Evolutionary conservation across 1,140 invertebrate species (phyloP).

Genomic region (Ceratina calcarata): DNA sequence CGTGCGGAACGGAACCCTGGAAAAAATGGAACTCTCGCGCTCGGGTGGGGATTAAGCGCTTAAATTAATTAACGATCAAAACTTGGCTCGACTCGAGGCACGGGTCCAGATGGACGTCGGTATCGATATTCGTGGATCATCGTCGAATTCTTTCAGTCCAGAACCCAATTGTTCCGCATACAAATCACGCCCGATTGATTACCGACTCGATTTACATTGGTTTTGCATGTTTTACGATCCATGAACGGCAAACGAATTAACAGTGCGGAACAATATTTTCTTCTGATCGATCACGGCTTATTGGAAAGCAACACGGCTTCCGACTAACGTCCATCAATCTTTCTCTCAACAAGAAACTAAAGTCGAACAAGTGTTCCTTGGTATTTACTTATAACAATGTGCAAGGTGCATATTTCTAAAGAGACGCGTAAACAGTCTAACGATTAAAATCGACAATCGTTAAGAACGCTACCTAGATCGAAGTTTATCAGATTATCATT

Average conservation of each 20-base stretch:
- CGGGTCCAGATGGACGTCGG: slow-evolving; percentile 50
- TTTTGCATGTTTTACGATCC: background rate
- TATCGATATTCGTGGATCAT: slow-evolving; percentile 16
- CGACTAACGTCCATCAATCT: slow-evolving; percentile 7
- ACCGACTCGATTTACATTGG: background rate
- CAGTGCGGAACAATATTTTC: background rate
- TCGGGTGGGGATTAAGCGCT: slow-evolving; percentile 63
- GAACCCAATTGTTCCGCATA: background rate
- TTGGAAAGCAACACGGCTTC: background rate
- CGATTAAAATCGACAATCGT: background rate
- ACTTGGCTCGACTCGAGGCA: slow-evolving; percentile 5
- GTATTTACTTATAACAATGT: background rate
- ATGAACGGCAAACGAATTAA: background rate
- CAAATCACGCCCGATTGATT: background rate
- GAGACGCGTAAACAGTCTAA: background rate
- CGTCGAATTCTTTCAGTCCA: background rate
- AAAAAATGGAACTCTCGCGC: slow-evolving; percentile 41
- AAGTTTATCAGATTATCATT: background rate
- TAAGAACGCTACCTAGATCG: background rate
- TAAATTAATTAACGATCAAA: slow-evolving; percentile 70
- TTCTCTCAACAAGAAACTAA: background rate
- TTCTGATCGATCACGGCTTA: background rate
- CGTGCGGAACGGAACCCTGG: slow-evolving; percentile 57
- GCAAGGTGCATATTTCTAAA: background rate
- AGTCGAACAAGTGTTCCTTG: background rate